phyloP scores from a whole-genome alignment of 2,888 invertebrate genomes.

The Caprella mutica region DNA sequence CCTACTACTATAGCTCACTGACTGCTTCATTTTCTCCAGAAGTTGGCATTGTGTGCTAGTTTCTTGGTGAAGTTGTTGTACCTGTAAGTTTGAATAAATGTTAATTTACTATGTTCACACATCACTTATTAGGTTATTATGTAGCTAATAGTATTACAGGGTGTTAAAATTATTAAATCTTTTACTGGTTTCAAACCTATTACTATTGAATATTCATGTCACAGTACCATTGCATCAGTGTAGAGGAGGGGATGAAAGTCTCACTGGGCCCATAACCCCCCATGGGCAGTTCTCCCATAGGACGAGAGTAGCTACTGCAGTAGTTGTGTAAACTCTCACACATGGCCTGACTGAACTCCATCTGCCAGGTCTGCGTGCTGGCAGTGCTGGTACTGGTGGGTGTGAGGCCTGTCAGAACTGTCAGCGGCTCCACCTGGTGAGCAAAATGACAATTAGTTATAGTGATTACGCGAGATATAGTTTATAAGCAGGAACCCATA shows the following conservation, averaged over 20 bases:
- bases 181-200: too few species aligned
- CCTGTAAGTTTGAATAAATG: too few species aligned
- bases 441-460: too few species aligned
- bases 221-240: slow-evolving; percentile 75
- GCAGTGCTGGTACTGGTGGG: slow-evolving; percentile 41
- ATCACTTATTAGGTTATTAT: too few species aligned
- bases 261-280: slow-evolving; percentile 52
- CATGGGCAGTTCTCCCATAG: slow-evolving; percentile 59
- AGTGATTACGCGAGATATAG: too few species aligned
- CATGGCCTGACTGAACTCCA: slow-evolving; percentile 68
- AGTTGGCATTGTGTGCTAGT: slow-evolving; percentile 79
- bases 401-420: slow-evolving; percentile 45
- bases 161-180: too few species aligned
- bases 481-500: too few species aligned
- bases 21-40: slow-evolving; percentile 57
- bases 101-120: too few species aligned
- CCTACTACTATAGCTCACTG: too few species aligned
- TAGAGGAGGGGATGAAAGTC: slow-evolving; percentile 73
- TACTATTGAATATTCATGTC: too few species aligned
- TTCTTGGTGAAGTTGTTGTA: slow-evolving; percentile 82
- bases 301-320: slow-evolving; percentile 75
- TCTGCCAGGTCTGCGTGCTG: slow-evolving; percentile 41
- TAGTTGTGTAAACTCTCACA: slow-evolving; percentile 84
- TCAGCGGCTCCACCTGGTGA: slow-evolving; percentile 49
- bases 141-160: too few species aligned